Conservation (phyloP, 2,888 invertebrate genomes). For the Zelleria hepariella region DNA sequence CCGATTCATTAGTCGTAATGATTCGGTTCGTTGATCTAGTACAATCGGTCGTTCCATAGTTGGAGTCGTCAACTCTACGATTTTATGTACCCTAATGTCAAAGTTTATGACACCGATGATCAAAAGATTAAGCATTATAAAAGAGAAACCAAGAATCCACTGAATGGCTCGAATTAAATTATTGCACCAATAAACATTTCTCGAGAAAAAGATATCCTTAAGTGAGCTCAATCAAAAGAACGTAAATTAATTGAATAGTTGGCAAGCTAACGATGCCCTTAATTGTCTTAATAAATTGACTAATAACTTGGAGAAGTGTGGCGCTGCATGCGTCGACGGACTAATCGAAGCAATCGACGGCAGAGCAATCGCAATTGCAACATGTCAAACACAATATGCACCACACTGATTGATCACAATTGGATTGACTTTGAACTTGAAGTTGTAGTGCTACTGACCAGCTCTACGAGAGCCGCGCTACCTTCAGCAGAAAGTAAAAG, state of each 20-base stretch:
- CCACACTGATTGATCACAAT: slow-evolving; percentile 26
- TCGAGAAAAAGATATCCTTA: background rate
- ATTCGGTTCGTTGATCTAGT: slow-evolving; percentile 65
- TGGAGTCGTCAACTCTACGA: slow-evolving; percentile 34
- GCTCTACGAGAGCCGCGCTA: slow-evolving; percentile 19
- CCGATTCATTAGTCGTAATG: slow-evolving; percentile 63
- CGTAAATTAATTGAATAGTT: slow-evolving; percentile 1
- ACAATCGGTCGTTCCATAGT: slow-evolving; percentile 50
- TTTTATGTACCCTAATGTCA: background rate
- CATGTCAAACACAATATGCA: slow-evolving; percentile 2
- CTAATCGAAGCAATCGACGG: background rate
- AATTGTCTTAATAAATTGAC: slow-evolving; percentile 1
- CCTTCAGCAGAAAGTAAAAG: slow-evolving; percentile 13
- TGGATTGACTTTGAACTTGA: slow-evolving; percentile 42
- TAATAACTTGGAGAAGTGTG: background rate
- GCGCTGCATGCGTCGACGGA: background rate
- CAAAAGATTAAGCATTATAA: background rate
- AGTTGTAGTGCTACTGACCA: slow-evolving; percentile 31
- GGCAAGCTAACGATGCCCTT: background rate
- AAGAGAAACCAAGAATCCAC: background rate
- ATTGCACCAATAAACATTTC: background rate
- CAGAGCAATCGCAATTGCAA: background rate
- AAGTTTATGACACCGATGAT: slow-evolving; percentile 3
- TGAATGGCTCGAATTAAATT: background rate
- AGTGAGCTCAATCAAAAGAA: background rate